Conservation (phyloP, 1,140 invertebrate genomes). For the Danaus melanippus region DNA sequence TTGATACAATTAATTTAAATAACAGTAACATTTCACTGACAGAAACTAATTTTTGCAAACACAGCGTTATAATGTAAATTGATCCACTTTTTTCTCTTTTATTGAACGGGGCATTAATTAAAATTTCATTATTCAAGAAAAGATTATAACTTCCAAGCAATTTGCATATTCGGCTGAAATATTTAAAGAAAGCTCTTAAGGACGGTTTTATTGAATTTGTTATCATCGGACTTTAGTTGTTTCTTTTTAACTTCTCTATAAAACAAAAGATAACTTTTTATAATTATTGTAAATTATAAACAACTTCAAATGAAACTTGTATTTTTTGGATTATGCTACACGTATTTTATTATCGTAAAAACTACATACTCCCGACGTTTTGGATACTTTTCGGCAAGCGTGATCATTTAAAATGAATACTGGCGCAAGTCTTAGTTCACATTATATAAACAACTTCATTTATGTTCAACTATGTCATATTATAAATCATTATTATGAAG, state of each 20-base stretch:
- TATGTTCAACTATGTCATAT: no score
- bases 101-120: conserved; percentile 53
- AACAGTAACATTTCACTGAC: background rate
- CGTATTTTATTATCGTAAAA: no score
- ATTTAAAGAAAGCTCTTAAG: conserved; percentile 46
- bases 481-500: no score
- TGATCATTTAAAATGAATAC: no score
- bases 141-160: conserved; percentile 58
- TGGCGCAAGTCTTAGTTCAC: no score
- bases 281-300: no score
- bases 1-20: background rate
- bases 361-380: no score
- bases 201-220: conserved; percentile 52
- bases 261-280: background rate
- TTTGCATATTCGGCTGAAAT: conserved; percentile 60
- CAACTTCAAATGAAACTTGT: no score
- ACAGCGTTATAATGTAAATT: conserved; percentile 17
- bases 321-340: no score
- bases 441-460: no score
- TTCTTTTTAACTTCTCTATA: background rate
- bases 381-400: no score
- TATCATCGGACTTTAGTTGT: conserved; percentile 23
- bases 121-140: conserved; percentile 58
- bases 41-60: conserved; percentile 28
- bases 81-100: conserved; percentile 25